Base-by-base conservation (phyloP, 2,888 invertebrate species). In the Oligia latruncula region DNA sequence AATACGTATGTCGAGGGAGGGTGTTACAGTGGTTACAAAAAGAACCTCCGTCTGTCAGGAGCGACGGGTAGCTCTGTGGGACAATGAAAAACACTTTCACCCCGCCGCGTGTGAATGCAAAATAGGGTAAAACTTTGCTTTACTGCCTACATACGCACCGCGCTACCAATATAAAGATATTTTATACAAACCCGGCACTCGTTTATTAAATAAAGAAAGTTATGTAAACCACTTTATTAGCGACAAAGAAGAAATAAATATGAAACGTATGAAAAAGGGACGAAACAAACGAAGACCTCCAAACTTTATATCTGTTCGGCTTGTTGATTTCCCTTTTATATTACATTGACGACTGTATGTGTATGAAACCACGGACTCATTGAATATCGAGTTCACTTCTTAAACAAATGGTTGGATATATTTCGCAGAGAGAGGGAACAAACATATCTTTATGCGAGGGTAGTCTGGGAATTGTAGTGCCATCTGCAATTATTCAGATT, bases 61-160 rank as follows among this genome's bases (percentile, higher is more conserved):
- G 77, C 90, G 90, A 88, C 91, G 93, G 93, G 91, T 74, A 90
- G 89, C 89, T 88, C 88, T 84, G 80, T 88, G 90, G 92, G 93
- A 96, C 96, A 95, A 95, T 96, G 95, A 93, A 95, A 95, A 95
- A 95, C 95, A 95, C 95, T 96, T 95, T 94, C 93, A 88, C 92
- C 92, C 92, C 89, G 91, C 92, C 88, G 93, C 92, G 92, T 89
- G 90, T 92, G 93, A 94, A 96, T 96, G 95, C 93, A 95, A 95
- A 95, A 94, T 92, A 93, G 93, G 93, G 91, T 89, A 92, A 91
- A 89, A 90, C 85, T 83, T 87, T 87, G 72, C 84, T 90, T 87
- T 90, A 88, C 84, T 88, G 84, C 89, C 88, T 86, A 87, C 89
- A 87, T 88, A 90, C 90, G 89, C 87, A 91, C 92, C 90, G 93